A percentile compares a stretch with the other conserved stretches of the same genome.
phyloP scores from a whole-genome alignment of 64 coral and sea anemone species.

The Montipora cactus region DNA sequence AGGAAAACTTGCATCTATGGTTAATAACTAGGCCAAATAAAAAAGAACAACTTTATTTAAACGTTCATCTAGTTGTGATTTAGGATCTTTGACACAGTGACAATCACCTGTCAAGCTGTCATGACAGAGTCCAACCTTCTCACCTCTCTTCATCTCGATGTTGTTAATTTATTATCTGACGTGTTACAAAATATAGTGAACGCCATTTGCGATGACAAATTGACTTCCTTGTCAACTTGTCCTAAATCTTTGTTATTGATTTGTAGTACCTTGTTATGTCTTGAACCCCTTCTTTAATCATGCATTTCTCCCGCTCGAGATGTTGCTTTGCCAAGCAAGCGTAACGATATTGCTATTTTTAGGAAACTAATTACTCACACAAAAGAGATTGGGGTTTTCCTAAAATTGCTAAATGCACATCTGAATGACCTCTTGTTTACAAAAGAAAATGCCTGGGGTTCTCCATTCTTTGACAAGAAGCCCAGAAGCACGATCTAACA shows the following conservation, averaged over 20 bases:
- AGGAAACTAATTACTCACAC: not conserved
- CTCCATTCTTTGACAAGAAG: too few relatives aligned
- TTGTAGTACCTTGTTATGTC: not conserved
- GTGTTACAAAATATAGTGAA: not conserved
- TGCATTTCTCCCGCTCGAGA: not conserved
- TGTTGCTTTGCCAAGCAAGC: not conserved
- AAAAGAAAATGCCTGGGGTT: not conserved
- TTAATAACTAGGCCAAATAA: not conserved
- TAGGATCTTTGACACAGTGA: slow-evolving; percentile 17
- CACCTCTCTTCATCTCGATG: not conserved
- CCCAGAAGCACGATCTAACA: too few relatives aligned
- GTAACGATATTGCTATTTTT: not conserved
- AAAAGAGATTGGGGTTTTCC: not conserved
- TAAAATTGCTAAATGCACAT: not conserved
- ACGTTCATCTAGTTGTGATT: not conserved
- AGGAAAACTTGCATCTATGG: not conserved
- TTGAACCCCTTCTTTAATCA: not conserved
- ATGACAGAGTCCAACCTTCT: not conserved
- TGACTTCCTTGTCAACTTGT: not conserved
- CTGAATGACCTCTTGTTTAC: not conserved
- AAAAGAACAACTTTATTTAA: not conserved
- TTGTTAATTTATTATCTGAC: slow-evolving; percentile 9
- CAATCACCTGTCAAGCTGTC: slow-evolving; percentile 20
- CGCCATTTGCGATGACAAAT: not conserved
- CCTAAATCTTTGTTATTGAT: not conserved